Percentiles rank a stretch among this genome's conserved stretches.
Conservation (phyloP, 2,113 vertebrate genomes). For the Sterrhoptilus dennistouni region DNA sequence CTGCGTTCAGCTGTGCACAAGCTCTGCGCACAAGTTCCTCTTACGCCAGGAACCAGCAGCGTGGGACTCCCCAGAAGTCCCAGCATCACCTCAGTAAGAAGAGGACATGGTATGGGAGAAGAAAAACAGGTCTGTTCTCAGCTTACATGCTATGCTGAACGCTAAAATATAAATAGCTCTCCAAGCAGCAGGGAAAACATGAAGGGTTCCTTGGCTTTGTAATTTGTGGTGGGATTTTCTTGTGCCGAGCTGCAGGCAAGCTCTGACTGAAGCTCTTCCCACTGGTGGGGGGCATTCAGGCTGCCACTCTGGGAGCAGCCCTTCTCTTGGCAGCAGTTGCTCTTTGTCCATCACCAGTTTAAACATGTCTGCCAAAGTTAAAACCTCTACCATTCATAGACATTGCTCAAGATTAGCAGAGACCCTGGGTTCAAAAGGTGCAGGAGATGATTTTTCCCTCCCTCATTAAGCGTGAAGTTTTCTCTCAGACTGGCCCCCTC, state of each 20-base stretch:
- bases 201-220: slow-evolving; percentile 56
- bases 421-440: neutral
- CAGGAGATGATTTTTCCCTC: neutral
- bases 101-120: slow-evolving; percentile 11
- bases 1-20: neutral
- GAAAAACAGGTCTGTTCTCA: slow-evolving; percentile 55
- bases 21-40: neutral
- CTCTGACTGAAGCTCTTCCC: slow-evolving; percentile 47
- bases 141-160: slow-evolving; percentile 5
- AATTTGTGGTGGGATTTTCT: slow-evolving; percentile 56
- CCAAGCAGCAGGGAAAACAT: slow-evolving; percentile 44
- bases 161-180: slow-evolving; percentile 54
- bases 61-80: neutral
- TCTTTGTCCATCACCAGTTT: neutral
- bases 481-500: neutral
- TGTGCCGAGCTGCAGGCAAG: neutral
- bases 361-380: neutral
- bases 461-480: accelerated
- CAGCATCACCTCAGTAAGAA: slow-evolving; percentile 1
- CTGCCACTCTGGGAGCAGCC: neutral
- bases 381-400: neutral
- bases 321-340: neutral
- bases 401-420: neutral
- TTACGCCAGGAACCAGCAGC: neutral
- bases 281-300: slow-evolving; percentile 47